Evolutionary conservation across 2,113 vertebrate species (phyloP), one percentile per base, ranked within the genome.

Genomic region (Micromys minutus): DNA sequence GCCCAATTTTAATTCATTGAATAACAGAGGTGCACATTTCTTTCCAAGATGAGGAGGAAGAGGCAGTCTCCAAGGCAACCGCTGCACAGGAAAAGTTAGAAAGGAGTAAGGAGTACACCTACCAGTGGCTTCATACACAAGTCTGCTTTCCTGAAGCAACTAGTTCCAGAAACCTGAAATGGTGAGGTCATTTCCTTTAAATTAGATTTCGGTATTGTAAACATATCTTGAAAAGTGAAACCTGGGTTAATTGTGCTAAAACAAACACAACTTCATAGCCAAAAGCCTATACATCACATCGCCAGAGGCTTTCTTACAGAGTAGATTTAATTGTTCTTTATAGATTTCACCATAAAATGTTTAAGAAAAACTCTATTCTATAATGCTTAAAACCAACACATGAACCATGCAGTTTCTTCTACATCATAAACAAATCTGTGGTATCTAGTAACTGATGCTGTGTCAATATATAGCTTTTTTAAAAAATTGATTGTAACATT

Each of bases 151-250:
- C 97, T 96, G 98, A 98, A 97, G 88, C 95, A 97, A 65, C 94
- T 42, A 96, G 84, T 95, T 98, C 98, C 94, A 96, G 96, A 97
- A 97, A 95, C 96, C 90, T 65, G 0, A 98, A 98, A 97, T 98
- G 99, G 99, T 99, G 98, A 99, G 98, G 81, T 98, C 97, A 98
- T 96, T 90, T 91, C 55, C 92, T 95, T 98, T 97, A 97, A 98
- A 97, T 98, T 98, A 97, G 90, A 95, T 98, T 95, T 98, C 91
- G 97, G 75, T 36, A 92, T 94, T 97, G 96, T 93, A 94, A 95
- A 97, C 92, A 96, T 76, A 86, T 95, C 95, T 97, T 98, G 97
- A 97, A 97, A 98, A 97, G 42, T 97, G 95, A 98, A 98, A 97
- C 97, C 55, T 95, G 84, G 67, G 63, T 96, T 98, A 98, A 97